Evolutionary conservation across 2,888 invertebrate species (phyloP).

Genomic region (Zhuqinia jingwanae): DNA sequence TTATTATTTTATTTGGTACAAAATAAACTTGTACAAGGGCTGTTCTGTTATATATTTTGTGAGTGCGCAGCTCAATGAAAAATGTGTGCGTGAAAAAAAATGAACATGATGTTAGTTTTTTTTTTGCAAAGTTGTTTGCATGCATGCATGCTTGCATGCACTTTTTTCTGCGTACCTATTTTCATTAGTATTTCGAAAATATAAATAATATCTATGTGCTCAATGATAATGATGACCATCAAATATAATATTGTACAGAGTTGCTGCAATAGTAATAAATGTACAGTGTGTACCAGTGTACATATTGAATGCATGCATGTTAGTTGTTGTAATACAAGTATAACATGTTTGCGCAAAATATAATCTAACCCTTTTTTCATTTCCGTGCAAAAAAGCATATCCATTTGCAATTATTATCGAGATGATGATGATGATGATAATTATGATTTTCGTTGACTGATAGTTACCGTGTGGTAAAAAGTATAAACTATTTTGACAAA

Average conservation of each 20-base stretch:
- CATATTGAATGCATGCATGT: background rate
- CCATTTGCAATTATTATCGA: constrained; percentile 39
- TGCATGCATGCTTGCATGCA: background rate
- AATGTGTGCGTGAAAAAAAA: background rate
- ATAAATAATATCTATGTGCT: background rate
- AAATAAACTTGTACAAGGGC: background rate
- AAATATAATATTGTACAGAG: background rate
- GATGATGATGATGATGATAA: background rate
- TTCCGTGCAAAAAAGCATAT: constrained; percentile 50
- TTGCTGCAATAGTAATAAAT: too few relatives aligned
- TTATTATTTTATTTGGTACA: background rate
- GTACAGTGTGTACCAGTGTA: too few relatives aligned
- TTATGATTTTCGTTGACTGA: background rate
- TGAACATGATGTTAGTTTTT: background rate
- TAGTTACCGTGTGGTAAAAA: constrained; percentile 3
- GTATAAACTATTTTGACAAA: background rate
- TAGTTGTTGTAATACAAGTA: too few relatives aligned
- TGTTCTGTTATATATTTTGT: background rate
- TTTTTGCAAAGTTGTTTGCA: background rate
- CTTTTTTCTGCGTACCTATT: constrained; percentile 16
- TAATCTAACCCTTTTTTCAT: constrained; percentile 43
- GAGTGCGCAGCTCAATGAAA: background rate
- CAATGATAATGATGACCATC: constrained; percentile 37
- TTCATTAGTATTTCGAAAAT: constrained; percentile 16
- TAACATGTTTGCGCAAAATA: background rate